These are phyloP conservation scores for Cnemophilus loriae DNA, from an alignment of 2,113 vertebrate species.

Conservation along the genomic window DNA sequence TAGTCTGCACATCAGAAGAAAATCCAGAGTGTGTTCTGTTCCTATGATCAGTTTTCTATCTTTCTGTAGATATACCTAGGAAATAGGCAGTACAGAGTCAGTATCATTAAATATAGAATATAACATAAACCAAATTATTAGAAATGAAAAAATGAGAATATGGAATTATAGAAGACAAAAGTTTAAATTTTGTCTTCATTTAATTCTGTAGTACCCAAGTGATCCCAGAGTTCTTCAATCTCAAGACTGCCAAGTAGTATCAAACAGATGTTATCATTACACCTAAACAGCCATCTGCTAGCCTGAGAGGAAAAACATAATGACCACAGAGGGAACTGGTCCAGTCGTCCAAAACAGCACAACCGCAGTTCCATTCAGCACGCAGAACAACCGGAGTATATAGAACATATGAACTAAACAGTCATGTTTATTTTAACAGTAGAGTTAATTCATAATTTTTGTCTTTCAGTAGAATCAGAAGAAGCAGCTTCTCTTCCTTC, in stretches of 20 bases:
- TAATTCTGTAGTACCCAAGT: background rate
- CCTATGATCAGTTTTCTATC: background rate
- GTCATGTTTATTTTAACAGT: background rate
- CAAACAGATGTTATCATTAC: background rate
- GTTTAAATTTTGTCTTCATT: background rate
- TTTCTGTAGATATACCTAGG: conserved; percentile 38
- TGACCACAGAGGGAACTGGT: background rate
- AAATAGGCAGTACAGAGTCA: conserved; percentile 11
- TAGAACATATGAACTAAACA: background rate
- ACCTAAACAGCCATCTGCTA: conserved; percentile 2
- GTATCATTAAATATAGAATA: background rate
- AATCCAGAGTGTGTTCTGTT: conserved; percentile 44
- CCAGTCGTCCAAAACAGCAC: background rate
- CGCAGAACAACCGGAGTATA: background rate
- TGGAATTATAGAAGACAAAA: background rate
- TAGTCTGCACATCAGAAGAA: background rate
- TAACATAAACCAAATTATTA: background rate
- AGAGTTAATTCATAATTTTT: background rate
- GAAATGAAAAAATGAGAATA: background rate
- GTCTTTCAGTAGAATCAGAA: background rate
- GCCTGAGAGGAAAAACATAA: background rate
- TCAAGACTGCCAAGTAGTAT: background rate
- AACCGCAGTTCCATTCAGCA: background rate
- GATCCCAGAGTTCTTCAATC: background rate
- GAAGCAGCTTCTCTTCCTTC: background rate